Conservation (phyloP, 2,113 vertebrate genomes). For the Lota lota region DNA sequence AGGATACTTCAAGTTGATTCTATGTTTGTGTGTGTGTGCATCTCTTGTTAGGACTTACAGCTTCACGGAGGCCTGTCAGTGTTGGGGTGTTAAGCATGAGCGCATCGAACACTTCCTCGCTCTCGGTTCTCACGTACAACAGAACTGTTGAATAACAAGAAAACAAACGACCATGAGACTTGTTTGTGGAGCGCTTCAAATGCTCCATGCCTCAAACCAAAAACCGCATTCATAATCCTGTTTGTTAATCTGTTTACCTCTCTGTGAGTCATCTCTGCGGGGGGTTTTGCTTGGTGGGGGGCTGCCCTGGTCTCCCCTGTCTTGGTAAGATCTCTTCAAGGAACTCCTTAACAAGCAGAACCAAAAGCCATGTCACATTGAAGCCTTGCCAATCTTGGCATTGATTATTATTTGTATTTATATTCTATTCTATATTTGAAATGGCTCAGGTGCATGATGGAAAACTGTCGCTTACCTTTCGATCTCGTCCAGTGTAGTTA, state of each 20-base stretch:
- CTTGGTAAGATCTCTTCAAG: constrained; percentile 81
- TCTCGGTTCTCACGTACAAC: constrained; percentile 85
- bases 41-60: constrained; percentile 76
- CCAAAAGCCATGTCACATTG: constrained; percentile 11
- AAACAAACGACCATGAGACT: neutral
- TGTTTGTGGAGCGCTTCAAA: neutral
- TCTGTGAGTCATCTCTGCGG: constrained; percentile 82
- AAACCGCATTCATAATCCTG: too few species aligned
- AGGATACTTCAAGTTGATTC: neutral
- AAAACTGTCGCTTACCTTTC: constrained; percentile 74
- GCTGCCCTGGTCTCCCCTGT: constrained; percentile 70
- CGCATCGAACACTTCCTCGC: constrained; percentile 93
- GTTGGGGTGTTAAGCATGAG: constrained; percentile 94
- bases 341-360: constrained; percentile 64
- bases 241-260: constrained; percentile 72
- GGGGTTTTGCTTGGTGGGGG: constrained; percentile 75
- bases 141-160: constrained; percentile 76
- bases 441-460: neutral
- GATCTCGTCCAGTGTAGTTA: constrained; percentile 66
- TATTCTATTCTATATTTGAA: neutral
- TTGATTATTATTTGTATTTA: neutral
- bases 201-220: neutral
- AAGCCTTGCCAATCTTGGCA: neutral
- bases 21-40: neutral
- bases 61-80: constrained; percentile 85